Evolutionary conservation across 2,113 vertebrate species (phyloP).

Genomic region (Falcunculus frontatus): DNA sequence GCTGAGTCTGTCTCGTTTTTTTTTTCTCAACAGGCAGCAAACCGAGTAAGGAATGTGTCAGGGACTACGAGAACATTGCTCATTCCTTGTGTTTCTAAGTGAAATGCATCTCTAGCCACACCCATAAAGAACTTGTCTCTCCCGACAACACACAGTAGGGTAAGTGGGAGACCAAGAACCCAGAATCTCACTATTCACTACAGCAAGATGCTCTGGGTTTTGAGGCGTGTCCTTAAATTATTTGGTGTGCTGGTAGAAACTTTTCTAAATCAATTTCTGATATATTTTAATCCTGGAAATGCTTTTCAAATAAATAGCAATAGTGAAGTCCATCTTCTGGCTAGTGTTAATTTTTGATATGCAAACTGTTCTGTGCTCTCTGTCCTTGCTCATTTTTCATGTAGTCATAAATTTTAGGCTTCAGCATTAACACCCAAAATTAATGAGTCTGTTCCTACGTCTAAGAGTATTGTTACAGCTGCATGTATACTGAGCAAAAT

Average conservation of each 20-base stretch:
- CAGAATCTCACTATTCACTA: neutral
- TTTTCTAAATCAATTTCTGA: neutral
- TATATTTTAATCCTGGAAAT: neutral
- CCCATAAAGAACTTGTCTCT: neutral
- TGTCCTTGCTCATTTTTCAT: neutral
- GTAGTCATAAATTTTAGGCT: neutral
- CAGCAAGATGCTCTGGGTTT: neutral
- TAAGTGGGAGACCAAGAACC: neutral
- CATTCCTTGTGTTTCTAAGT: neutral
- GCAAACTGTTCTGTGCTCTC: neutral
- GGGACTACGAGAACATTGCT: neutral
- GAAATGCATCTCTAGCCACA: neutral
- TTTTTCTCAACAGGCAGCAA: neutral
- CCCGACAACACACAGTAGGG: neutral
- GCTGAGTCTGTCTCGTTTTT: neutral
- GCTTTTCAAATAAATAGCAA: neutral
- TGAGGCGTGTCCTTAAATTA: neutral
- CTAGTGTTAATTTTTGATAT: neutral
- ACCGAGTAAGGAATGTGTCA: neutral
- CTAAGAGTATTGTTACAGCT: conserved; percentile 34
- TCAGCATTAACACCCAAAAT: neutral
- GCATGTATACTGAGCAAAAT: neutral
- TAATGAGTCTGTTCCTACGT: neutral
- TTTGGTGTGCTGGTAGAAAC: neutral
- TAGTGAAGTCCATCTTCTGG: neutral